Base-by-base conservation (phyloP, 2,797 vertebrate genomes). In the Poecilia gillii region DNA sequence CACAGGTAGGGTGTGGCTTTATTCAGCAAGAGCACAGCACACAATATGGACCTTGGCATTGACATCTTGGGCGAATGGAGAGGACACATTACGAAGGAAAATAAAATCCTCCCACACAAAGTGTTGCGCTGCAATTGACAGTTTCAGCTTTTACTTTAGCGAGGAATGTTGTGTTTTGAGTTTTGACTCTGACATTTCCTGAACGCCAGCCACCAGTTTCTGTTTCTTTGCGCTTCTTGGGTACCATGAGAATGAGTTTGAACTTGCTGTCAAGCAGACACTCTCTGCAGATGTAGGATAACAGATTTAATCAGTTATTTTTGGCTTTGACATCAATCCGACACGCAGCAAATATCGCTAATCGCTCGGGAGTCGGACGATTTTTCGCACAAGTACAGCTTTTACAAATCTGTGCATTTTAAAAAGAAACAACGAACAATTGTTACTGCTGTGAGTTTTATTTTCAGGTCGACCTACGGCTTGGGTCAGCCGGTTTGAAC, bases 41-140 rank as follows among this genome's bases (percentile, higher is more conserved):
- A 92, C 88, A 90, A 84, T 81, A 85, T 89, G 86, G 91, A 95
- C 93, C 93, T 95, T 92, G 92, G 78, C 94, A 89, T 95, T 93
- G 91, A 84, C 75, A 81, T 78, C 45, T 68, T 78, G 66, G 73
- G 83, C 23, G 73, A 20, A 43, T 5, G 0, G 28, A n/a, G 59
- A 57, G 77, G 70, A 72, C 36, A 31, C 46, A 36, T 53, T 55
- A 76, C 68, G 76, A 84, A 3, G 7, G 8, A 1, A 25, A 23
- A 47, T 33, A 59, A 75, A 86, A 79, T 74, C 77, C 78, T 49
- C 41, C 53, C 49, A 64, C 14, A 25, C 46, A 78, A n/a, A 36
- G 28, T 41, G 41, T 80, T 73, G 43, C 64, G 51, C 33, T 68
- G 1, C 2, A 11, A 12, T 20, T 55, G 5, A 64, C 31, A 43